These are phyloP conservation scores for Yponomeuta plumbellus DNA, from an alignment of 2,888 invertebrate genomes.

Conservation along the genomic window DNA sequence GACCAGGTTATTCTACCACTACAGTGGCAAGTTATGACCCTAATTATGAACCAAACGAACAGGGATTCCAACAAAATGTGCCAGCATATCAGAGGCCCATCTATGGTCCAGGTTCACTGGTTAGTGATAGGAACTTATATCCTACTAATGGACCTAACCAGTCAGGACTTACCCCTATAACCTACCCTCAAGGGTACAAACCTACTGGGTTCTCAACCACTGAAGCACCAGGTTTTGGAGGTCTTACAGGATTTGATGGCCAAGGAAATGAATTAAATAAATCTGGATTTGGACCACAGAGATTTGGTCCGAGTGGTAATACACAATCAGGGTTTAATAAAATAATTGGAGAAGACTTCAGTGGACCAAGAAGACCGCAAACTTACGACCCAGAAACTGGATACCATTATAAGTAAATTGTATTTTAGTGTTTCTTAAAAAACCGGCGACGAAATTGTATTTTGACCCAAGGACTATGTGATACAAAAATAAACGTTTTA, in stretches of 20 bases:
- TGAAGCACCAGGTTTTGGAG: neutral
- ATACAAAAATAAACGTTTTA: constrained; percentile 14
- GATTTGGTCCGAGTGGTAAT: neutral
- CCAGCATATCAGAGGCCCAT: constrained; percentile 6
- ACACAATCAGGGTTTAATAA: constrained; percentile 9
- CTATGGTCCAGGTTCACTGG: neutral
- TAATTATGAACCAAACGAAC: neutral
- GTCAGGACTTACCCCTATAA: neutral
- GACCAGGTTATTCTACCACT: constrained; percentile 27
- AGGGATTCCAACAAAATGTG: neutral
- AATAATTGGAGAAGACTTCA: constrained; percentile 52
- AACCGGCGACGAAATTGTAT: neutral
- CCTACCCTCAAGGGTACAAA: neutral
- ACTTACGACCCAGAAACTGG: constrained; percentile 49
- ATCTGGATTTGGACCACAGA: neutral
- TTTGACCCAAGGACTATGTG: neutral
- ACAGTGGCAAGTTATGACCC: neutral
- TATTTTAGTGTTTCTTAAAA: neutral
- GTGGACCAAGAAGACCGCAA: constrained; percentile 52
- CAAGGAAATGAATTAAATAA: constrained; percentile 17
- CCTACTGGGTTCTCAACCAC: neutral
- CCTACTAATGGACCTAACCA: neutral
- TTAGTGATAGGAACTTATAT: neutral
- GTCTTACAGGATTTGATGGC: constrained; percentile 20
- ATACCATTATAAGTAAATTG: constrained; percentile 47